These are phyloP conservation scores for Spilogale gracilis DNA, from an alignment of 2,113 vertebrate genomes.

Conservation along the genomic window DNA sequence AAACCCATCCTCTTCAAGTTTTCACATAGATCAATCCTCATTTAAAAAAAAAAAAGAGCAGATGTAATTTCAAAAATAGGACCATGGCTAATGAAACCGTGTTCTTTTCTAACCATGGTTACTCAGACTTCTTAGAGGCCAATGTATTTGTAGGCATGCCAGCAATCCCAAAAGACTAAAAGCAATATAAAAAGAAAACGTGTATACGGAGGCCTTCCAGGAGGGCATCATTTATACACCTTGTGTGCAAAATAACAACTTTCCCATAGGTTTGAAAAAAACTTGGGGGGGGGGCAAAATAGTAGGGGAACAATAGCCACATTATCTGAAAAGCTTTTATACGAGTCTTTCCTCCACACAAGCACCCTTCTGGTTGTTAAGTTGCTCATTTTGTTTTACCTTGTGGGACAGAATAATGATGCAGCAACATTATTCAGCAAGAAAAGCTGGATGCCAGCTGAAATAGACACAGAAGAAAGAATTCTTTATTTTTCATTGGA, in stretches of 20 bases:
- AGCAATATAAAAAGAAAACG: conserved; percentile 60
- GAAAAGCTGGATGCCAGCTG: conserved; percentile 34
- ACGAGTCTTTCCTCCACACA: conserved; percentile 25
- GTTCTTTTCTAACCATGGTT: conserved; percentile 82
- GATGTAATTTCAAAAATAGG: conserved; percentile 84
- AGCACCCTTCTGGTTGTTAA: conserved; percentile 58
- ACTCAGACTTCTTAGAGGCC: conserved; percentile 83
- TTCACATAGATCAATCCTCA: conserved; percentile 54
- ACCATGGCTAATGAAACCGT: conserved; percentile 82
- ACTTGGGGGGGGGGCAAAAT: conserved; percentile 63
- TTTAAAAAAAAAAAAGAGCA: conserved; percentile 70
- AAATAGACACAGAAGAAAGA: conserved; percentile 68
- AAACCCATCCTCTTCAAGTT: conserved; percentile 71
- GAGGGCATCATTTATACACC: conserved; percentile 82
- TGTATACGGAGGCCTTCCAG: conserved; percentile 62
- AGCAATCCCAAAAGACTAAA: conserved; percentile 85
- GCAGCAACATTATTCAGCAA: conserved; percentile 43
- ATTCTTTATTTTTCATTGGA: conserved; percentile 67
- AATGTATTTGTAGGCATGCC: conserved; percentile 84
- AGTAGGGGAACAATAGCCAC: conserved; percentile 64
- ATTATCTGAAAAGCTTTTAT: conserved; percentile 75
- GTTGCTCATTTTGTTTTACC: conserved; percentile 72
- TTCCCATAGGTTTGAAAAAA: conserved; percentile 65
- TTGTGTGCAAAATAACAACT: conserved; percentile 78
- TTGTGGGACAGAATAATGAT: conserved; percentile 70